Conservation (phyloP, 2,113 vertebrate genomes). For the Pelecanus crispus region DNA sequence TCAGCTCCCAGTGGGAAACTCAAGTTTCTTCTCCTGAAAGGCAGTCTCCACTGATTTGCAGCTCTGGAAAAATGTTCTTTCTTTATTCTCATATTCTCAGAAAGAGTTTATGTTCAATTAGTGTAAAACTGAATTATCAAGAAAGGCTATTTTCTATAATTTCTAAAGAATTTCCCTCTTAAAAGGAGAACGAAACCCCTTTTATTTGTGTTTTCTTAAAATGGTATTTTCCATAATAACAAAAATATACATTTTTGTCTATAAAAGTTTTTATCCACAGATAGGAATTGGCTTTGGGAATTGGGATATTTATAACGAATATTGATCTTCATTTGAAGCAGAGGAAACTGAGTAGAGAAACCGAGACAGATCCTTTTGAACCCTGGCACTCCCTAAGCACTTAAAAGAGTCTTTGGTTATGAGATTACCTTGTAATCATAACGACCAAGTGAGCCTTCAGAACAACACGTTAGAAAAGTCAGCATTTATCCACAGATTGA, state of each 20-base stretch:
- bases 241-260: neutral
- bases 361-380: neutral
- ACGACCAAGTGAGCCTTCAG: neutral
- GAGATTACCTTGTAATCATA: neutral
- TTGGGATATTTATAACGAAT: neutral
- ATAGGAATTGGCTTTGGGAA: neutral
- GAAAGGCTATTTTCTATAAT: neutral
- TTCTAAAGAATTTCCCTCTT: neutral
- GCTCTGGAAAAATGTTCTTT: neutral
- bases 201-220: neutral
- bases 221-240: neutral
- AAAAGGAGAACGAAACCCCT: neutral
- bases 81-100: neutral
- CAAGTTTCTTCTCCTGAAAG: constrained; percentile 12
- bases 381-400: neutral
- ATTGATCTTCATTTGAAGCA: neutral
- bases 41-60: neutral
- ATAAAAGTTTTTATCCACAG: neutral
- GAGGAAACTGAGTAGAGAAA: neutral
- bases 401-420: neutral
- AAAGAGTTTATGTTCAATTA: neutral
- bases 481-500: neutral
- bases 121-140: neutral
- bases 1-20: neutral
- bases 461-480: neutral